phyloP scores from a whole-genome alignment of 2,888 invertebrate species.

The Drosophila atroscutellata region DNA sequence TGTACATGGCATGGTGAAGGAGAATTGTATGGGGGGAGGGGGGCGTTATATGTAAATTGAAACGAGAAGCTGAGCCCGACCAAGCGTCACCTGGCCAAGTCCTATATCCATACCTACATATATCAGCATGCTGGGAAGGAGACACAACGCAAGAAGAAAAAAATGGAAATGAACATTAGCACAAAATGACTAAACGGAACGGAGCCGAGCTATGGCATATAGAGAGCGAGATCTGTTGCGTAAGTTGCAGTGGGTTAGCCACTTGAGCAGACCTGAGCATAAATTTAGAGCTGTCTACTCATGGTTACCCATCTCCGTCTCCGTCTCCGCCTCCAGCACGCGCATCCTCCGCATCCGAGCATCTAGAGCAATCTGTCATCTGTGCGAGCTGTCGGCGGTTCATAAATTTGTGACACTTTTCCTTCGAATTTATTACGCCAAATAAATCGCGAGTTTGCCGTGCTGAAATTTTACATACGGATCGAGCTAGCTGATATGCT shows the following conservation, averaged over 20 bases:
- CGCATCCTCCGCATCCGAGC: conserved; percentile 11
- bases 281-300: conserved; percentile 16
- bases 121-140: neutral
- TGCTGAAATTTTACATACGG: conserved; percentile 44
- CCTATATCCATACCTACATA: conserved; percentile 48
- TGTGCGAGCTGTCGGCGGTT: conserved; percentile 61
- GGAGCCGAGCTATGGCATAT: neutral
- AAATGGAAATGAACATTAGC: conserved; percentile 63
- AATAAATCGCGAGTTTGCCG: conserved; percentile 70
- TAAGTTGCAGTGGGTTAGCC: conserved; percentile 36
- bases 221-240: conserved; percentile 43
- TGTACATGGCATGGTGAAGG: neutral
- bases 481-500: conserved; percentile 53
- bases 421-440: conserved; percentile 72
- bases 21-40: neutral
- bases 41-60: conserved; percentile 77
- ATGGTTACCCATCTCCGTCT: neutral
- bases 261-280: conserved; percentile 25
- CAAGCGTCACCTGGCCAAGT: conserved; percentile 51
- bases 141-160: neutral
- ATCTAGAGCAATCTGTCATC: conserved; percentile 72
- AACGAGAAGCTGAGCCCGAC: conserved; percentile 57
- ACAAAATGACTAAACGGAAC: conserved; percentile 57
- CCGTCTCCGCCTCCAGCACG: too few relatives aligned
- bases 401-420: conserved; percentile 82